Evolutionary conservation across 2,888 invertebrate genomes (phyloP).

Genomic region (Eugnorisma glareosa): DNA sequence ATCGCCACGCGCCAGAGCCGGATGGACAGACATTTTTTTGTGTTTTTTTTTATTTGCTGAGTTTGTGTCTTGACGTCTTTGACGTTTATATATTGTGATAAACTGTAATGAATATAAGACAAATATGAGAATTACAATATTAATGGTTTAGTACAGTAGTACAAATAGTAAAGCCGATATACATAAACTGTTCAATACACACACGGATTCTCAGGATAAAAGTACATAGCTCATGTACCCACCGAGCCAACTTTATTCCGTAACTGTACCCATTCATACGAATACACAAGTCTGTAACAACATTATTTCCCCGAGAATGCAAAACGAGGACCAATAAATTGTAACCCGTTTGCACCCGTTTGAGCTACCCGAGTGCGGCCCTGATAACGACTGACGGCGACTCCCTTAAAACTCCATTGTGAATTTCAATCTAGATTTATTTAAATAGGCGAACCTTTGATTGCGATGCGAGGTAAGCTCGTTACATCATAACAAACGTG

Average conservation of each 20-base stretch:
- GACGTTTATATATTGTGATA: background rate
- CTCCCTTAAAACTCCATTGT: conserved; percentile 80
- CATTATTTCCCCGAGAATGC: conserved; percentile 49
- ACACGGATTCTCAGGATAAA: background rate
- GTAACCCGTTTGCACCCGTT: conserved; percentile 51
- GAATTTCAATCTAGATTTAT: conserved; percentile 87
- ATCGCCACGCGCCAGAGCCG: conserved; percentile 53
- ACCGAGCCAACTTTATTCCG: conserved; percentile 23
- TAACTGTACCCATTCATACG: conserved; percentile 23
- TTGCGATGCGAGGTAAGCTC: conserved; percentile 84
- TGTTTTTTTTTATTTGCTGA: background rate
- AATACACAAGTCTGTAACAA: conserved; percentile 46
- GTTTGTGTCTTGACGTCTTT: background rate
- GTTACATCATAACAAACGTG: conserved; percentile 75
- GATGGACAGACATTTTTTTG: background rate
- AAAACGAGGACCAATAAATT: conserved; percentile 59
- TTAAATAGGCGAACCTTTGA: conserved; percentile 87
- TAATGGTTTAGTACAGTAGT: background rate
- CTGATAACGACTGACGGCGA: conserved; percentile 65
- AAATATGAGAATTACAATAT: background rate
- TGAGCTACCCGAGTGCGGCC: conserved; percentile 59
- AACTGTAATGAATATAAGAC: background rate
- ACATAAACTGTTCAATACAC: background rate
- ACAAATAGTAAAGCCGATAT: no score
- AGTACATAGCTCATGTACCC: background rate